A percentile compares a stretch with the other conserved stretches of the same genome.
phyloP scores from a whole-genome alignment of 1,140 invertebrate species.

The Calliphora vicina region DNA sequence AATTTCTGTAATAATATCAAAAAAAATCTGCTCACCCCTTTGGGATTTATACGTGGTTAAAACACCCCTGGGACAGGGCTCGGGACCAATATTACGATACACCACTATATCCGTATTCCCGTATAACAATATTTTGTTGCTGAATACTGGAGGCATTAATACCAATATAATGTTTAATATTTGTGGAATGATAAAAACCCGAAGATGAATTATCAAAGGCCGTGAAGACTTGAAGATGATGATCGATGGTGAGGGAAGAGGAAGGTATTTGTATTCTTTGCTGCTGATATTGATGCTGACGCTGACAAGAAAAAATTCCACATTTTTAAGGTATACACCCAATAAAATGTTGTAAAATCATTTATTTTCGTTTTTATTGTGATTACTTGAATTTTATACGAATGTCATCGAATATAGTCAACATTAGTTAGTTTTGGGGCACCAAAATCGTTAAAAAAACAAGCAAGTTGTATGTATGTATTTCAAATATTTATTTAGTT shows the following conservation, averaged over 20 bases:
- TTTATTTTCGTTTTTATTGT: too few relatives aligned
- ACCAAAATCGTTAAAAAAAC: too few relatives aligned
- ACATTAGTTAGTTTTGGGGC: too few relatives aligned
- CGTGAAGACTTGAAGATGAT: constrained; percentile 11
- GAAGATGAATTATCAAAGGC: constrained; percentile 45
- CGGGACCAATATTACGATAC: constrained; percentile 54
- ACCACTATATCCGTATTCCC: constrained; percentile 55
- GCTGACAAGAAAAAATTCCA: constrained; percentile 7
- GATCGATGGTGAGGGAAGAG: constrained; percentile 36
- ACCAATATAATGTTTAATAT: constrained; percentile 40
- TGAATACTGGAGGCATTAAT: constrained; percentile 7
- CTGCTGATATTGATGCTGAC: constrained; percentile 48
- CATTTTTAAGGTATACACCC: too few relatives aligned
- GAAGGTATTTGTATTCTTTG: constrained; percentile 36
- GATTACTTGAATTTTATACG: too few relatives aligned
- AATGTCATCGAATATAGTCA: too few relatives aligned
- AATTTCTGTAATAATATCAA: not conserved
- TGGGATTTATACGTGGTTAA: constrained; percentile 46
- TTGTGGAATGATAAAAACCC: constrained; percentile 43
- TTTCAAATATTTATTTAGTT: too few relatives aligned
- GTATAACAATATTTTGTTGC: constrained; percentile 45
- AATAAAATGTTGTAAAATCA: too few relatives aligned
- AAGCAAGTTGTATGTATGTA: too few relatives aligned
- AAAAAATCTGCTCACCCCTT: constrained; percentile 30
- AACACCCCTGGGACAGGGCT: constrained; percentile 55